Percentiles rank a stretch among this genome's conserved stretches.
Evolutionary conservation across 2,888 invertebrate species (phyloP).

Genomic region (Steinernema hermaphroditum): DNA sequence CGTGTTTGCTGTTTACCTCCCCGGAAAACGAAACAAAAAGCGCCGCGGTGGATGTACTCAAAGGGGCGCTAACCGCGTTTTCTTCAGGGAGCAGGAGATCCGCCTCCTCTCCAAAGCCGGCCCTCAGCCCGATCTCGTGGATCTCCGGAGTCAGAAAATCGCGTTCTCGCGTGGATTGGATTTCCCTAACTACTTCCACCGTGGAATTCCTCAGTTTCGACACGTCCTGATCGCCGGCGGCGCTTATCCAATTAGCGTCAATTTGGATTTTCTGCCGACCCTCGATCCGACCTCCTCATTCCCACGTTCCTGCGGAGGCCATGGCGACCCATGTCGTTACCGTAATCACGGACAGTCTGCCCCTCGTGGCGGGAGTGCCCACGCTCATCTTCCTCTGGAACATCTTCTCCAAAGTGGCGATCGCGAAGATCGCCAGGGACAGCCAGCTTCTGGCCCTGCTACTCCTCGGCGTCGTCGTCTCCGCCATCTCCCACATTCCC

Average conservation of each 20-base stretch:
- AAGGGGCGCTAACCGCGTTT: not conserved
- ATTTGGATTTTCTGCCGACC: not conserved
- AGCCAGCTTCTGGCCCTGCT: slow-evolving; percentile 14
- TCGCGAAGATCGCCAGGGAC: slow-evolving; percentile 16
- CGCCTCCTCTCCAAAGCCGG: too few species aligned
- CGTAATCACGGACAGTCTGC: slow-evolving; percentile 24
- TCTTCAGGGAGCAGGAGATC: not conserved
- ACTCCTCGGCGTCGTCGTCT: slow-evolving; percentile 19
- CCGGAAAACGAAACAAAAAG: too few species aligned
- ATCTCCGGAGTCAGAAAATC: not conserved
- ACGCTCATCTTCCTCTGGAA: slow-evolving; percentile 18
- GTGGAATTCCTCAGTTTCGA: not conserved
- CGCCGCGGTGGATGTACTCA: not conserved
- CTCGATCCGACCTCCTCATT: not conserved
- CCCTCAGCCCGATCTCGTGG: too few species aligned
- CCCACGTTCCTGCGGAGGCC: not conserved
- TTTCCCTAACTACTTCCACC: not conserved
- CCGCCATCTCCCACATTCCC: slow-evolving; percentile 9
- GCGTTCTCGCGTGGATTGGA: not conserved
- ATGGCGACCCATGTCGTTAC: not conserved
- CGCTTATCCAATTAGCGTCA: not conserved
- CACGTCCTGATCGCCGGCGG: not conserved
- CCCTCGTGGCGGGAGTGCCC: not conserved
- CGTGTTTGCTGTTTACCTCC: too few species aligned
- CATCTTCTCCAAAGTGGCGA: not conserved